Percentiles rank a stretch among this genome's conserved stretches.
Evolutionary conservation across 2,888 invertebrate genomes (phyloP).

Genomic region (Drosophila borealis): DNA sequence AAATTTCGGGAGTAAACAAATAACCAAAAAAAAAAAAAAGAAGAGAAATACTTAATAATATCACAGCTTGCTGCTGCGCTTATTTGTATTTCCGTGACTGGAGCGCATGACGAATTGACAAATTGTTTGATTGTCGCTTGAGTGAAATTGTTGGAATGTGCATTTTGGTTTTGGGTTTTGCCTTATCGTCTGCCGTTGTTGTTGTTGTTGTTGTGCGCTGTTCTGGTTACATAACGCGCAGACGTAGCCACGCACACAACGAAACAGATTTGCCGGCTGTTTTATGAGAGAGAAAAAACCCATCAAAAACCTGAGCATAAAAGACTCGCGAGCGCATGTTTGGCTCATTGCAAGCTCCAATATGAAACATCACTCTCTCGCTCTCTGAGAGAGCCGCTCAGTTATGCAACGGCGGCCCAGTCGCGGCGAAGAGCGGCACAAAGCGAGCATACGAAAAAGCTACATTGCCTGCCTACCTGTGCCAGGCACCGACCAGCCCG

Average conservation of each 20-base stretch:
- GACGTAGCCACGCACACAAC: slow-evolving; percentile 2
- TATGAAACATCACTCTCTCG: background rate
- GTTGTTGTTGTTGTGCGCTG: slow-evolving; percentile 2
- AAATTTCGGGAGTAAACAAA: slow-evolving; percentile 70
- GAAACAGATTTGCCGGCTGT: slow-evolving; percentile 44
- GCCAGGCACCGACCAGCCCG: background rate
- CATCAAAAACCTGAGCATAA: slow-evolving; percentile 32
- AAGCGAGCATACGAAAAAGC: slow-evolving; percentile 23
- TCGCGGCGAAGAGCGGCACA: slow-evolving; percentile 39
- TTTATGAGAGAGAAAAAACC: slow-evolving; percentile 7
- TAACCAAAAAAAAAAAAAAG: slow-evolving; percentile 26
- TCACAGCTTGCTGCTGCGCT: slow-evolving; percentile 26
- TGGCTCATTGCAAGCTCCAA: slow-evolving; percentile 9
- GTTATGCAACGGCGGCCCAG: slow-evolving; percentile 63
- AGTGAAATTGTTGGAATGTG: slow-evolving; percentile 40
- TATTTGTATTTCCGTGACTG: slow-evolving; percentile 63
- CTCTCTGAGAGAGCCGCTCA: slow-evolving; percentile 22
- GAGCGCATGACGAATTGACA: slow-evolving; percentile 42
- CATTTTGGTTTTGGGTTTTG: slow-evolving; percentile 27
- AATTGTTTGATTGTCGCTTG: slow-evolving; percentile 39
- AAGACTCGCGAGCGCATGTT: slow-evolving; percentile 32
- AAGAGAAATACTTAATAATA: slow-evolving; percentile 22
- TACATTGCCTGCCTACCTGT: slow-evolving; percentile 18
- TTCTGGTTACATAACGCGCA: slow-evolving; percentile 40
- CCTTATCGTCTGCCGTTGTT: slow-evolving; percentile 24